Conservation (phyloP, 2,888 invertebrate species). For the Lasioglossum zephyrum region DNA sequence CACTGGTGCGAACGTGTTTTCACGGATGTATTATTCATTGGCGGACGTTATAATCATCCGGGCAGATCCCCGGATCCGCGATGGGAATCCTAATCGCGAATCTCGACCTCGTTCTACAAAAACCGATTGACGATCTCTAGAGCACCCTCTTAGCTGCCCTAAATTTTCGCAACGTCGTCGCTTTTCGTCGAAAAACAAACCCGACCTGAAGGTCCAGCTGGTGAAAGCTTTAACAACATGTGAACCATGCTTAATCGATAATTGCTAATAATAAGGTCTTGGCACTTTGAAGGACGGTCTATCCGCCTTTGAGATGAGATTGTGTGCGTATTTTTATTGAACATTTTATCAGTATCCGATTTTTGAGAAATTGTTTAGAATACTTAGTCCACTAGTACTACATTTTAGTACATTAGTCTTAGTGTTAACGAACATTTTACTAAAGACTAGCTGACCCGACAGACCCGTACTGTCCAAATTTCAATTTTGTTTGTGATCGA, state of each 20-base stretch:
- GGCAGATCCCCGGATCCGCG: not conserved
- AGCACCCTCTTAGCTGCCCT: not conserved
- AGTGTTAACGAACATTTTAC: not conserved
- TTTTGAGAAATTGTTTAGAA: too few species aligned
- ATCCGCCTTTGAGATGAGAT: slow-evolving; percentile 26
- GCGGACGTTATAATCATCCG: not conserved
- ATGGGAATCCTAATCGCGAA: slow-evolving; percentile 28
- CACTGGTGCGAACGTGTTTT: not conserved
- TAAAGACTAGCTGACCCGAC: too few species aligned
- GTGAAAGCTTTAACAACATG: slow-evolving; percentile 46
- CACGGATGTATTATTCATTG: slow-evolving; percentile 11
- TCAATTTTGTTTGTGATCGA: too few species aligned
- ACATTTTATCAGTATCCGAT: not conserved
- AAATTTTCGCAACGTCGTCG: slow-evolving; percentile 28
- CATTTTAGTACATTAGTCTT: too few species aligned
- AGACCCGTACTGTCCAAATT: too few species aligned
- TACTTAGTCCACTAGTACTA: too few species aligned
- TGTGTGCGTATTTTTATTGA: not conserved
- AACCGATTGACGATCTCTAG: slow-evolving; percentile 7
- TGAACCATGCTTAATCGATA: slow-evolving; percentile 47
- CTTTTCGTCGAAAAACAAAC: not conserved
- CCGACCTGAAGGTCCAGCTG: slow-evolving; percentile 26
- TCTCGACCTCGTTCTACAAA: slow-evolving; percentile 33
- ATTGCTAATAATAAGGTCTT: slow-evolving; percentile 61
- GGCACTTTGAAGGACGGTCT: slow-evolving; percentile 49